A percentile compares a stretch with the other conserved stretches of the same genome.
Evolutionary conservation across 2,113 vertebrate genomes (phyloP).

Genomic region (Trochalopteron elliotii): DNA sequence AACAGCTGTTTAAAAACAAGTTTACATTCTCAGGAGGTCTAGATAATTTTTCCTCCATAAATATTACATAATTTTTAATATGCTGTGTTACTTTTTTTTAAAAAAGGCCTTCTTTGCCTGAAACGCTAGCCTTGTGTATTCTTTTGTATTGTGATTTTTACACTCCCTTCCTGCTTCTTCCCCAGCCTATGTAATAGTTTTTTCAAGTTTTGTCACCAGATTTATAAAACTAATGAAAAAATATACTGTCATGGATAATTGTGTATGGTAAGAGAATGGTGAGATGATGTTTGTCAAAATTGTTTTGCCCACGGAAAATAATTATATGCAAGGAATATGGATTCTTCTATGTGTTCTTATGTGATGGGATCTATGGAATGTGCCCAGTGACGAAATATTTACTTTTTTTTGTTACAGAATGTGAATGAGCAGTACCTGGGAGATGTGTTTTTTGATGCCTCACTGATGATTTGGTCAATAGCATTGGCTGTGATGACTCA

Average conservation of each 20-base stretch:
- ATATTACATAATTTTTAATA: neutral
- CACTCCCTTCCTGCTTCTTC: neutral
- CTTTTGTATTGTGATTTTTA: neutral
- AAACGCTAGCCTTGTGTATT: neutral
- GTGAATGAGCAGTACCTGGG: constrained; percentile 81
- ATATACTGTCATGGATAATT: neutral
- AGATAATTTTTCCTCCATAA: neutral
- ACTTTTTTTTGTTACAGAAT: constrained; percentile 71
- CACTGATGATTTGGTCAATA: constrained; percentile 85
- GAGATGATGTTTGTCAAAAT: neutral
- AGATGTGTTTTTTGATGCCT: constrained; percentile 88
- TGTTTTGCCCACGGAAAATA: neutral
- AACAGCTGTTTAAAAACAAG: neutral
- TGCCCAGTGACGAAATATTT: neutral
- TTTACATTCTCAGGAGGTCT: neutral
- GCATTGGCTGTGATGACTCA: constrained; percentile 82
- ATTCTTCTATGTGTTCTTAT: neutral
- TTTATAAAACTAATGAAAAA: neutral
- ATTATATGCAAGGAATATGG: neutral
- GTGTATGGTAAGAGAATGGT: neutral
- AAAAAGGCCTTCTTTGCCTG: neutral
- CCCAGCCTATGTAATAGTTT: neutral
- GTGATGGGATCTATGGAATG: neutral
- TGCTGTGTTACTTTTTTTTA: neutral
- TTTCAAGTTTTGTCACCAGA: neutral